Evolutionary conservation across 2,888 invertebrate species (phyloP).

Genomic region (Julus scanicus): DNA sequence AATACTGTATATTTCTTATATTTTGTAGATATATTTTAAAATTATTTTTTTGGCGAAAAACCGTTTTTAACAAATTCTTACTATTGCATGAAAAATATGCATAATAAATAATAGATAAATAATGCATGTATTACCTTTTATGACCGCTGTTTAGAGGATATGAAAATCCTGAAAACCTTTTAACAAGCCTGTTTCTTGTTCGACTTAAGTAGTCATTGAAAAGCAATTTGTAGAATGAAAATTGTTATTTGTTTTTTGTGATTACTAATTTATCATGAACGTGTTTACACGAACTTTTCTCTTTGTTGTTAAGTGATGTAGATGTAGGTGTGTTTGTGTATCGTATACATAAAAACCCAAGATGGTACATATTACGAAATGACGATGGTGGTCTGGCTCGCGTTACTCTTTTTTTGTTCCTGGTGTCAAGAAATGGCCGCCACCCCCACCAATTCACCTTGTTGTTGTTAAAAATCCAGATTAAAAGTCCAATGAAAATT

Average conservation of each 20-base stretch:
- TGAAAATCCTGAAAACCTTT: neutral
- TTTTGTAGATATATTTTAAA: too few relatives aligned
- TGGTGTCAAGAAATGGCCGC: constrained; percentile 15
- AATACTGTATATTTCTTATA: too few relatives aligned
- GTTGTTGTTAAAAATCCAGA: constrained; percentile 16
- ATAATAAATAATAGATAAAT: too few relatives aligned
- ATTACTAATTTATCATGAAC: constrained; percentile 32
- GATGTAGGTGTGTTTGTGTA: neutral
- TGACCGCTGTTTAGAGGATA: neutral
- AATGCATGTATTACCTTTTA: neutral
- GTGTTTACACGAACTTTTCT: constrained; percentile 25
- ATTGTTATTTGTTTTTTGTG: constrained; percentile 31
- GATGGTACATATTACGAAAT: neutral
- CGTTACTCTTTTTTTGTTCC: constrained; percentile 8
- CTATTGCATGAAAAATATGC: too few relatives aligned
- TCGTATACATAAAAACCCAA: neutral
- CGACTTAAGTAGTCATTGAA: neutral
- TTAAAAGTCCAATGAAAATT: constrained; percentile 5
- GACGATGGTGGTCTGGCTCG: neutral
- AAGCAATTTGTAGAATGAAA: constrained; percentile 17
- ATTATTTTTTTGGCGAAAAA: too few relatives aligned
- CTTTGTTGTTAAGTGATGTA: constrained; percentile 28
- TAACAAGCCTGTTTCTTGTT: neutral
- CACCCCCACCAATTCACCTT: constrained; percentile 29
- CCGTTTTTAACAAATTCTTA: too few relatives aligned